Conservation (phyloP, 2,888 invertebrate species). For the Ichneumoninae sp. region DNA sequence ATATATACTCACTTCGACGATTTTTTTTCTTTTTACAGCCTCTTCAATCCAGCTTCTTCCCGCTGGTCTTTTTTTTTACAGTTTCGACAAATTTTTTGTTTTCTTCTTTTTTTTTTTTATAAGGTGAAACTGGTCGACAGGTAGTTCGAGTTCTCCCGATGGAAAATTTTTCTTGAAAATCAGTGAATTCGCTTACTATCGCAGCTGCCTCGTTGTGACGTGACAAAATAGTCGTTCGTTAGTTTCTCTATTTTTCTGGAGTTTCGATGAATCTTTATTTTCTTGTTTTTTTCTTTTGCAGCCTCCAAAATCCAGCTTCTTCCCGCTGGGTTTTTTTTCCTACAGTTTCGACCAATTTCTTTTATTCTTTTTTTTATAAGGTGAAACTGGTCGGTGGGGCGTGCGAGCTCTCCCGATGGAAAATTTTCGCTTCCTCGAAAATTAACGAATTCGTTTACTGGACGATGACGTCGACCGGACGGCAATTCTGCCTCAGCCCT, state of each 20-base stretch:
- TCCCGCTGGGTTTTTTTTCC: background rate
- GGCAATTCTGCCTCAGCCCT: slow-evolving; percentile 22
- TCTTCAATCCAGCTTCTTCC: slow-evolving; percentile 30
- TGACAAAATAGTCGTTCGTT: background rate
- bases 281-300: background rate
- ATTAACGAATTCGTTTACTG: too few relatives aligned
- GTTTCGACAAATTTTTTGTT: background rate
- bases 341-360: too few relatives aligned
- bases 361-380: background rate
- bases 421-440: background rate
- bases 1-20: slow-evolving; percentile 36
- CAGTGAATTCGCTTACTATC: background rate
- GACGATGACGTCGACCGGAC: too few relatives aligned
- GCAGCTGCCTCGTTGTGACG: slow-evolving; percentile 1
- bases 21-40: slow-evolving; percentile 21
- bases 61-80: slow-evolving; percentile 38
- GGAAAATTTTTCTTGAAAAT: background rate
- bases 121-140: background rate
- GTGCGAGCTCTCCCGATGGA: background rate
- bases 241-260: background rate
- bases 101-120: background rate
- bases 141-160: background rate
- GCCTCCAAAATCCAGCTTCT: background rate
- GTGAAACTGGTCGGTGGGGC: background rate
- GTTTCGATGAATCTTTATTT: background rate